phyloP scores from a whole-genome alignment of 2,113 vertebrate genomes.

The Melanerpes formicivorus region DNA sequence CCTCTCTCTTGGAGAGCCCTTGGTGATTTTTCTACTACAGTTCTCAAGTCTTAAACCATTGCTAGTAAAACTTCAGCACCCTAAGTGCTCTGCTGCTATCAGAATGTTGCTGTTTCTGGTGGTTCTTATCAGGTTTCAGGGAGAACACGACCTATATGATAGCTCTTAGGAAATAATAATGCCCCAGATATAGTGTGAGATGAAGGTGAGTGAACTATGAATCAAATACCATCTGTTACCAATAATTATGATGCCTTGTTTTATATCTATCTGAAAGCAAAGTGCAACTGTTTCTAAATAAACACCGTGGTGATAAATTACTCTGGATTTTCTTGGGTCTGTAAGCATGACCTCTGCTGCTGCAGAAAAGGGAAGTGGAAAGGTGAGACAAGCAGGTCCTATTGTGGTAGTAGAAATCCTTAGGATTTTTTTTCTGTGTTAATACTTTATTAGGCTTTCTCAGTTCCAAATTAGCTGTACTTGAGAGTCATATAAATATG shows the following conservation, averaged over 20 bases:
- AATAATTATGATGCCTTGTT: background rate
- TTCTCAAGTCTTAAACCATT: background rate
- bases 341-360: rapidly evolving
- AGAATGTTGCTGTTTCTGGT: background rate
- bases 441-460: background rate
- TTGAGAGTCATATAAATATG: background rate
- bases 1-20: background rate
- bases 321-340: background rate
- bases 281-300: background rate
- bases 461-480: background rate
- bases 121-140: background rate
- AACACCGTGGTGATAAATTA: background rate
- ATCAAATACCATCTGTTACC: background rate
- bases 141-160: rapidly evolving
- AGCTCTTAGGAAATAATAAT: background rate
- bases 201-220: background rate
- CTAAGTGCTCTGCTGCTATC: background rate
- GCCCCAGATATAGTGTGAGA: background rate
- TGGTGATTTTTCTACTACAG: background rate
- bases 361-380: background rate
- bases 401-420: background rate
- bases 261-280: background rate
- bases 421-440: background rate
- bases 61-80: background rate
- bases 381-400: background rate